A percentile compares a stretch with the other conserved stretches of the same genome.
phyloP scores from a whole-genome alignment of 1,140 invertebrate genomes.

The Procambarus clarkii region DNA sequence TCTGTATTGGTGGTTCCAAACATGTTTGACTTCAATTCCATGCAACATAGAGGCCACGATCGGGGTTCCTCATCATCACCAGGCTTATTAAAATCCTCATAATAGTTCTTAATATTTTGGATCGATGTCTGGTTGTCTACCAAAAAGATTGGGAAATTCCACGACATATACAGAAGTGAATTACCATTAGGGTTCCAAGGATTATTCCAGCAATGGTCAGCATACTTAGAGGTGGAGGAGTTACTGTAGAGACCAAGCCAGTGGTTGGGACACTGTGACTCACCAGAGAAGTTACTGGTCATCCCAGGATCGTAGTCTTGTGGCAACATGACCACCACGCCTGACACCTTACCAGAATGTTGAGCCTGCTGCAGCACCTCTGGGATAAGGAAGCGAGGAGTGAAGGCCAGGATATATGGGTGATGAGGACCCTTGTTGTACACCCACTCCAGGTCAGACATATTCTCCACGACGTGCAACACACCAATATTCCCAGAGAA shows the following conservation, averaged over 20 bases:
- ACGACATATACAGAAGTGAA: constrained; percentile 53
- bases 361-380: constrained; percentile 76
- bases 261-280: constrained; percentile 89
- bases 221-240: constrained; percentile 35
- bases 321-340: constrained; percentile 79
- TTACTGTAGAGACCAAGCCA: constrained; percentile 80
- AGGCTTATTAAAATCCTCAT: constrained; percentile 79
- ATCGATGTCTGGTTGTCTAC: constrained; percentile 69
- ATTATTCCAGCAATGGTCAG: constrained; percentile 47
- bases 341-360: constrained; percentile 79
- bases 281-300: constrained; percentile 81
- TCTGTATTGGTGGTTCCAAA: constrained; percentile 88
- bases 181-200: constrained; percentile 63
- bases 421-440: constrained; percentile 80
- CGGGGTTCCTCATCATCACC: constrained; percentile 80
- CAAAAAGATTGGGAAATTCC: constrained; percentile 69
- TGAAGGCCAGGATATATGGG: constrained; percentile 75
- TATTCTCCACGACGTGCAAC: constrained; percentile 83
- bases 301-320: constrained; percentile 71
- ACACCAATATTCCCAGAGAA: constrained; percentile 88
- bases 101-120: constrained; percentile 78
- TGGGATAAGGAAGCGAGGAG: constrained; percentile 73
- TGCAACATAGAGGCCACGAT: constrained; percentile 86
- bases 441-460: constrained; percentile 84
- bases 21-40: constrained; percentile 92